Evolutionary conservation across 2,888 invertebrate species (phyloP), one percentile per base, ranked within the genome.

Genomic region (Folsomia candida): DNA sequence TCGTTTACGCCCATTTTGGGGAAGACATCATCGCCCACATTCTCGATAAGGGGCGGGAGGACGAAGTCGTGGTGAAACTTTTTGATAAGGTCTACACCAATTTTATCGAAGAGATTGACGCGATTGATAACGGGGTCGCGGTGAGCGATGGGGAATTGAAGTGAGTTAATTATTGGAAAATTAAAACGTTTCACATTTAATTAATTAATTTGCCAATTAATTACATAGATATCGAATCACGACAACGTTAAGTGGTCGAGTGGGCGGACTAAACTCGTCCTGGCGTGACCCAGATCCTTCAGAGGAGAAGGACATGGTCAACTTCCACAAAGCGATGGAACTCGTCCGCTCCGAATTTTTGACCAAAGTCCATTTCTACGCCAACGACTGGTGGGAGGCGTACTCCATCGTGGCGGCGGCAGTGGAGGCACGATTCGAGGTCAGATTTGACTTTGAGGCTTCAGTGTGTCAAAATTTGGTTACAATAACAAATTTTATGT

Each of bases 91-190:
- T 98, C 0, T 99, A 99, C 83, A 89, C 91, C 76, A 87, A 87
- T 70, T 91, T 98, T 68, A 89, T 99, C 18, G 90, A 91, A 84
- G 97, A 97, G 86, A 87, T 99, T 72, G 99, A 99, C 85, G 98
- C 92, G 0, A 91, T 97, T 68, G 99, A 99, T 83, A 99, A 99
- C 85, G 99, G 98, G n/a, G 87, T 97, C 0, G 6, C 58, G 28
- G 18, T 51, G 1, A 60, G 68, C 22, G 51, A 29, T 89, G 90
- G 0, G 91, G 92, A 86, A 88, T 87, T 74, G 88, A 68, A 64
- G 68, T 71, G 58, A 69, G 61, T 28, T 59, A 59, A 11, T 64
- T 63, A 1, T 47, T 47, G 47, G 47, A 47, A 11, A 11, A 18
- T 47, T 47, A n/a, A n/a, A n/a, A n/a, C n/a, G n/a, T n/a, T n/a